Percentiles rank a stretch among this genome's conserved stretches.
Conservation (phyloP, 2,888 invertebrate species). For the Stenoptilia bipunctidactyla region DNA sequence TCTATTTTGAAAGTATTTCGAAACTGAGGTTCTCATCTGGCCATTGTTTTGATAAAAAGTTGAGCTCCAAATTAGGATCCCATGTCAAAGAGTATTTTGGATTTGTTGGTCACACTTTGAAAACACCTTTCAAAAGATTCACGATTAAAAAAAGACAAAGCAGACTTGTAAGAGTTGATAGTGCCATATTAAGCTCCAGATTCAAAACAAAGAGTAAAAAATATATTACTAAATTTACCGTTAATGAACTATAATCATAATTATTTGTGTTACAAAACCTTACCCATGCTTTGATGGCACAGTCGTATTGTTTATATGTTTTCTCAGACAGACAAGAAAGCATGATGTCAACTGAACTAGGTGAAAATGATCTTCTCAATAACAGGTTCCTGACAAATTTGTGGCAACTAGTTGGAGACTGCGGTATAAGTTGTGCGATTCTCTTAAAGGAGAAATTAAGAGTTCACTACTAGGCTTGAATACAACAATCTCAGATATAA, state of each 20-base stretch:
- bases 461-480: too few relatives aligned
- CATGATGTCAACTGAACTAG: conserved; percentile 8
- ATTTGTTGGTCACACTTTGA: conserved; percentile 3
- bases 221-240: too few relatives aligned
- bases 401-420: conserved; percentile 7
- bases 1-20: conserved; percentile 12
- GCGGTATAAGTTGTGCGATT: conserved; percentile 5
- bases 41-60: conserved; percentile 4
- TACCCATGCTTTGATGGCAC: conserved; percentile 2
- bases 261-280: not conserved
- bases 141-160: too few relatives aligned
- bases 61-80: conserved; percentile 18
- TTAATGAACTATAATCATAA: too few relatives aligned
- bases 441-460: conserved; percentile 9
- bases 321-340: conserved; percentile 3
- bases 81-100: conserved; percentile 18
- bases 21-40: conserved; percentile 1
- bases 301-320: conserved; percentile 4
- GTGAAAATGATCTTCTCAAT: conserved; percentile 3
- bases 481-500: not conserved
- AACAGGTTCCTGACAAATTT: conserved; percentile 10
- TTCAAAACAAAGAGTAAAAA: not conserved
- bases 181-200: not conserved
- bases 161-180: too few relatives aligned
- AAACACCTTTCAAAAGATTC: conserved; percentile 11